phyloP scores from a whole-genome alignment of 2,888 invertebrate species.

The Coremacera marginata region DNA sequence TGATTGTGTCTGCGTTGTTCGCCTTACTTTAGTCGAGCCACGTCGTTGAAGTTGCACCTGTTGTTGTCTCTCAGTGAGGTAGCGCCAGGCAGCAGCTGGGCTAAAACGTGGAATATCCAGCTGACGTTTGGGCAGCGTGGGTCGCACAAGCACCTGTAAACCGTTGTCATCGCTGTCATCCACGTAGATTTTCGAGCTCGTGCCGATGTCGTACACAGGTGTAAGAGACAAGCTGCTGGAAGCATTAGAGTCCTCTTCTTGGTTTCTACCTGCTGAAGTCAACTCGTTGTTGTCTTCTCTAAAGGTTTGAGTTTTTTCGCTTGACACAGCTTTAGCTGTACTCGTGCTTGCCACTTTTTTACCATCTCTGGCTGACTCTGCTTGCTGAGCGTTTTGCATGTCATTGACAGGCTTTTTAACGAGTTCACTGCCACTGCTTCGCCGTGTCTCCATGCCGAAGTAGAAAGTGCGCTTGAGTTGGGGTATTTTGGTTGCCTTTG shows the following conservation, averaged over 20 bases:
- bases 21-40: background rate
- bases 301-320: background rate
- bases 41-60: slow-evolving; percentile 40
- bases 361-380: background rate
- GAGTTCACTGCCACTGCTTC: background rate
- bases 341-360: background rate
- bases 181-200: slow-evolving; percentile 64
- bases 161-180: slow-evolving; percentile 71
- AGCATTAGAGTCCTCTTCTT: slow-evolving; percentile 16
- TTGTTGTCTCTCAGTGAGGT: slow-evolving; percentile 69
- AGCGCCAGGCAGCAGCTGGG: slow-evolving; percentile 86
- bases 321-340: background rate
- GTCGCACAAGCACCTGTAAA: slow-evolving; percentile 80
- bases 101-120: slow-evolving; percentile 84
- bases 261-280: background rate
- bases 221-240: slow-evolving; percentile 50
- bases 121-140: slow-evolving; percentile 84
- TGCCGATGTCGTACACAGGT: slow-evolving; percentile 73
- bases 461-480: slow-evolving; percentile 75
- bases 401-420: background rate
- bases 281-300: background rate
- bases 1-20: background rate
- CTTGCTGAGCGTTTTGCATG: background rate
- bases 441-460: slow-evolving; percentile 77
- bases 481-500: slow-evolving; percentile 52